Conservation (phyloP, 2,888 invertebrate genomes). For the Brenthis daphne region DNA sequence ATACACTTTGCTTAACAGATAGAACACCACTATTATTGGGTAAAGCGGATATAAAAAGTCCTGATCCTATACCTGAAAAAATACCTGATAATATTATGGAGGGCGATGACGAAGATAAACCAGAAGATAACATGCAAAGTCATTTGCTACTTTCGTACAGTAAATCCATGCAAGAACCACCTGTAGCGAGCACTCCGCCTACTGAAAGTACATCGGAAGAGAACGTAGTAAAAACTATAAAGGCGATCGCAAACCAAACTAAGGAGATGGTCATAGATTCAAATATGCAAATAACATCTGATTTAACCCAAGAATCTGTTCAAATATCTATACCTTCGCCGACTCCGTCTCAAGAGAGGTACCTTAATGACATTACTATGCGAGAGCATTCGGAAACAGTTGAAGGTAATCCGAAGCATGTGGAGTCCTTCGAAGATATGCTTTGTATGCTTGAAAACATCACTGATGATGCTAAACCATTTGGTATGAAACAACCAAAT, state of each 20-base stretch:
- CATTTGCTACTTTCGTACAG: constrained; percentile 65
- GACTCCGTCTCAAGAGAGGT: constrained; percentile 84
- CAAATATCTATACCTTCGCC: constrained; percentile 86
- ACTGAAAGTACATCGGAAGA: constrained; percentile 58
- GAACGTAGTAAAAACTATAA: constrained; percentile 77
- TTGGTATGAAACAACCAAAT: constrained; percentile 58
- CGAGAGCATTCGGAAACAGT: constrained; percentile 80
- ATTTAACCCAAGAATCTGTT: constrained; percentile 83
- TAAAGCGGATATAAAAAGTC: constrained; percentile 76
- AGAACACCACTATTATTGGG: constrained; percentile 69
- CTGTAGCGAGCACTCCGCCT: constrained; percentile 48
- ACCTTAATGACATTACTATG: constrained; percentile 84
- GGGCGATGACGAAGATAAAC: constrained; percentile 75
- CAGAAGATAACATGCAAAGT: constrained; percentile 63
- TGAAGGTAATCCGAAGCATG: constrained; percentile 80
- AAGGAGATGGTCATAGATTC: constrained; percentile 81
- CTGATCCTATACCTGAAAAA: constrained; percentile 77
- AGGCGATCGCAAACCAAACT: constrained; percentile 80
- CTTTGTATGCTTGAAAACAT: constrained; percentile 87
- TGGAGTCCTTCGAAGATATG: constrained; percentile 86
- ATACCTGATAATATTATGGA: constrained; percentile 79
- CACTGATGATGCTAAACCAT: constrained; percentile 67
- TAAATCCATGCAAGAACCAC: constrained; percentile 56
- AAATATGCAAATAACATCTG: constrained; percentile 80
- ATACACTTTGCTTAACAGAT: constrained; percentile 66